Evolutionary conservation across 1,140 invertebrate species (phyloP), one percentile per base, ranked within the genome.

Genomic region (Alviniconcha marisindica): DNA sequence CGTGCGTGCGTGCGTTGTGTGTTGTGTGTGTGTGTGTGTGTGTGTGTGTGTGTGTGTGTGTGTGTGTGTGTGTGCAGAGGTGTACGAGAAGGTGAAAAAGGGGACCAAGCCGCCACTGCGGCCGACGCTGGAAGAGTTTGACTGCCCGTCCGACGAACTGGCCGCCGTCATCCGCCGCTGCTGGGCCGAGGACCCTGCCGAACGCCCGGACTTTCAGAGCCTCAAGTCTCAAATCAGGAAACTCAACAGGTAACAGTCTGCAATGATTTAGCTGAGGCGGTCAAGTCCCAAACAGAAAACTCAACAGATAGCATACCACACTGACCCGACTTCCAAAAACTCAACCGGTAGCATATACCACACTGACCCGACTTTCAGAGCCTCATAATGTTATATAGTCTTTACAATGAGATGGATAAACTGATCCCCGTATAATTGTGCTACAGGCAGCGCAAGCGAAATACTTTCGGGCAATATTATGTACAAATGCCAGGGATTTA

Each of bases 131-230:
- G 95, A 96, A 54, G 90, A 93, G 44, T 89, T 90, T 24, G 93
- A 93, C 56, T 92, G 94, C 78, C 94, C 87, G 95, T 97, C 82
- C 96, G 97, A 93, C 94, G 96, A 91, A 88, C 95, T 98, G 0
- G 95, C 96, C 15, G 95, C 95, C 33, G 94, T 99, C 84, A 99
- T 99, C 95, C 94, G 95, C 66, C 94, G 95, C 84, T 99, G 98
- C 91, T 99, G 98, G 98, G 95, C 96, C 0, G 97, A 98, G 90
- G 97, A 98, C 89, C 95, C 97, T 0, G 93, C 95, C 2, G 97
- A 98, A 42, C 93, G 98, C 87, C 97, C 97, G 0, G 97, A 98
- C 93, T 99, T 98, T 90, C 95, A 94, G 14, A 95, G 95, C 31
- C 94, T 98, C 2, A 98, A 98, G 92, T 95, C 95, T 31, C 96